Conservation (phyloP, 1,140 invertebrate genomes). For the Aphaenogaster floridana region DNA sequence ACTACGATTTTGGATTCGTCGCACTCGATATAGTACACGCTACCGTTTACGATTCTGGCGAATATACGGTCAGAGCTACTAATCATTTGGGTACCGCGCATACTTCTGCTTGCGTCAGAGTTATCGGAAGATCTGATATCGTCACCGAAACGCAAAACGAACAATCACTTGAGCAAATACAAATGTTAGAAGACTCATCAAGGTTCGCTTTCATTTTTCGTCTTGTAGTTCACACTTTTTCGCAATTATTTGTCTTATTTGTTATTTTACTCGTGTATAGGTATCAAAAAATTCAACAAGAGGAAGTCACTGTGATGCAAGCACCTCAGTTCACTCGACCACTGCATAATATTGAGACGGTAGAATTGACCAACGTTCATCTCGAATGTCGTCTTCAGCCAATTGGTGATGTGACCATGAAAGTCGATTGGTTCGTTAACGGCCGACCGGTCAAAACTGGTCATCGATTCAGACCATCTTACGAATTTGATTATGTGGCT, state of each 20-base stretch:
- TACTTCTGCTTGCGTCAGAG: slow-evolving; percentile 95
- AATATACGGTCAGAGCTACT: slow-evolving; percentile 96
- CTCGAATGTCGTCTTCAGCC: slow-evolving; percentile 97
- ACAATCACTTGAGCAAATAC: slow-evolving; percentile 97
- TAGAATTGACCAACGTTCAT: slow-evolving; percentile 97
- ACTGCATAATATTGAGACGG: slow-evolving; percentile 95
- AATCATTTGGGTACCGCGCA: slow-evolving; percentile 97
- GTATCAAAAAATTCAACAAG: slow-evolving; percentile 90
- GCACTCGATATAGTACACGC: slow-evolving; percentile 96
- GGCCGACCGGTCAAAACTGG: slow-evolving; percentile 95
- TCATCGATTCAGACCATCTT: slow-evolving; percentile 97
- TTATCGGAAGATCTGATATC: slow-evolving; percentile 94
- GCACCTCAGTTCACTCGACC: slow-evolving; percentile 95
- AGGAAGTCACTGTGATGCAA: slow-evolving; percentile 93
- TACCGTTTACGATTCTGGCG: slow-evolving; percentile 96
- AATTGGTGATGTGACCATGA: slow-evolving; percentile 97
- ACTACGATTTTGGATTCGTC: slow-evolving; percentile 97
- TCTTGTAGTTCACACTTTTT: neutral
- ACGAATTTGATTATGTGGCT: slow-evolving; percentile 99
- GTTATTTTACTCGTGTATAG: slow-evolving; percentile 73
- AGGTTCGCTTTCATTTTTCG: slow-evolving; percentile 69
- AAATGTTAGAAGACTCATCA: slow-evolving; percentile 96
- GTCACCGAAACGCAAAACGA: slow-evolving; percentile 98
- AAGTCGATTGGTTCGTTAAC: slow-evolving; percentile 99
- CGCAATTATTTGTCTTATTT: slow-evolving; percentile 36